phyloP scores from a whole-genome alignment of 2,113 vertebrate genomes.

The Myotis davidii region DNA sequence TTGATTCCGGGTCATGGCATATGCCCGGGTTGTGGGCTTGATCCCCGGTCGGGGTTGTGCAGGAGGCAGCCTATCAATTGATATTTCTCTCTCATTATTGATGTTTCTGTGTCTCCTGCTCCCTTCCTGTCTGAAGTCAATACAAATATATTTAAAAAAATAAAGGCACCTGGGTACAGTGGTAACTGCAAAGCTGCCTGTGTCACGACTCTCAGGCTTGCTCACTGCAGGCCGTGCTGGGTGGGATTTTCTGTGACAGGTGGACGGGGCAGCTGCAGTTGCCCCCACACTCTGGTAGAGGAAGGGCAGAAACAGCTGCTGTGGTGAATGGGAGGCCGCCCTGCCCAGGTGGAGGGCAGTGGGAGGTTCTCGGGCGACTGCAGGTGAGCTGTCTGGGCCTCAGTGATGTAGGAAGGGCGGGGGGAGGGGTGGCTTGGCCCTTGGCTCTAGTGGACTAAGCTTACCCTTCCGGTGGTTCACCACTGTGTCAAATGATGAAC shows the following conservation, averaged over 20 bases:
- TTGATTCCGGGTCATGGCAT: too few relatives aligned
- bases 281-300: neutral
- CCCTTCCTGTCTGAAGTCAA: too few relatives aligned
- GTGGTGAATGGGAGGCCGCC: rapidly evolving
- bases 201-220: neutral
- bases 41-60: too few relatives aligned
- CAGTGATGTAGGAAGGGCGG: rapidly evolving
- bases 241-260: neutral
- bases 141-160: too few relatives aligned
- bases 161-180: neutral
- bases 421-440: neutral
- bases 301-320: neutral
- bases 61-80: too few relatives aligned
- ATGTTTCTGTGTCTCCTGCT: too few relatives aligned
- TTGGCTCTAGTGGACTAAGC: rapidly evolving
- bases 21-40: too few relatives aligned
- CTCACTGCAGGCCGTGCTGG: neutral
- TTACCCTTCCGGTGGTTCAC: rapidly evolving
- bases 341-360: neutral
- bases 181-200: neutral
- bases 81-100: too few relatives aligned
- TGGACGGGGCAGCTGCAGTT: neutral
- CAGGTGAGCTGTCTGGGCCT: too few relatives aligned
- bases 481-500: rapidly evolving
- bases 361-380: neutral